Conservation (phyloP, 2,797 vertebrate genomes). For the Pogoniulus pusillus region DNA sequence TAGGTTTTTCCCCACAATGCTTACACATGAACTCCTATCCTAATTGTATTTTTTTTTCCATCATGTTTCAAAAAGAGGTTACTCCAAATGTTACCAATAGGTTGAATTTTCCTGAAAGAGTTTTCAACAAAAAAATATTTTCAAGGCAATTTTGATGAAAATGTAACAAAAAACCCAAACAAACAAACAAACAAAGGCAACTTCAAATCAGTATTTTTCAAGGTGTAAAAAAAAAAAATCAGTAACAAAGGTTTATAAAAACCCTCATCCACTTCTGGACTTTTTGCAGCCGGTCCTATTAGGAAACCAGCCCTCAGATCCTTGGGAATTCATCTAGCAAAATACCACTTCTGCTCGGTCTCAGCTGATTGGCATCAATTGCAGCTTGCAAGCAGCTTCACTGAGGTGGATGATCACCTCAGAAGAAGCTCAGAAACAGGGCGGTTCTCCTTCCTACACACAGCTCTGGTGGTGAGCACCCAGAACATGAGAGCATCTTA, state of each 20-base stretch:
- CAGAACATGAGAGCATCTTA: background rate
- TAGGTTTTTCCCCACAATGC: background rate
- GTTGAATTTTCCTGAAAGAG: background rate
- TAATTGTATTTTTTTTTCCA: background rate
- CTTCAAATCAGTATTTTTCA: background rate
- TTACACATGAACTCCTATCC: background rate
- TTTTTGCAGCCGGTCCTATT: background rate
- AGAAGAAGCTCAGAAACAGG: background rate
- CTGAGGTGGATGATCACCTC: background rate
- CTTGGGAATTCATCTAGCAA: background rate
- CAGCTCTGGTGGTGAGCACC: background rate
- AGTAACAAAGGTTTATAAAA: background rate
- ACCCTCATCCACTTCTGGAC: background rate
- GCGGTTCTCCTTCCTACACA: background rate
- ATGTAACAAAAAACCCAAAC: background rate
- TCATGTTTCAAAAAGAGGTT: background rate
- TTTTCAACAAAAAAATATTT: background rate
- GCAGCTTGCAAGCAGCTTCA: background rate
- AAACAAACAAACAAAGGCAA: fast-evolving
- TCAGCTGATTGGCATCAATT: background rate
- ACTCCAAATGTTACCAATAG: background rate
- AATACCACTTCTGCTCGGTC: background rate
- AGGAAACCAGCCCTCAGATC: background rate
- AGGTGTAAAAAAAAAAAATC: background rate
- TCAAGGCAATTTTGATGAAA: background rate